Percentiles rank a stretch among this genome's conserved stretches.
These are phyloP conservation scores for Stomatorhinus walkeri DNA, from an alignment of 2,797 vertebrate genomes.

Conservation along the genomic window DNA sequence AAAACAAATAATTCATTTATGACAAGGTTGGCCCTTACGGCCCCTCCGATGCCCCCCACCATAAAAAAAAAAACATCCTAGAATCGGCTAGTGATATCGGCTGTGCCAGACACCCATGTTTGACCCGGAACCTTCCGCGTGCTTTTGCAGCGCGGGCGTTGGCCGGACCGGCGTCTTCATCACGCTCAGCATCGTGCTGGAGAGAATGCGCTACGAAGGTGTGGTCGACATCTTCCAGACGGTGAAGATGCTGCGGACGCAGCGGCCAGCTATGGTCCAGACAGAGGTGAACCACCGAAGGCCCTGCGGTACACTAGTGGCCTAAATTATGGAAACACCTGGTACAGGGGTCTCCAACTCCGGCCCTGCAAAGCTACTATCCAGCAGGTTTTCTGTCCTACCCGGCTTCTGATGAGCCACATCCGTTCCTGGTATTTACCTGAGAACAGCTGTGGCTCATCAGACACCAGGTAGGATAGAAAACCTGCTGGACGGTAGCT, in stretches of 20 bases:
- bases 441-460: too few species aligned
- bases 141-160: slow-evolving; percentile 73
- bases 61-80: background rate
- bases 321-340: background rate
- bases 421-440: too few species aligned
- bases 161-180: slow-evolving; percentile 95
- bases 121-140: background rate
- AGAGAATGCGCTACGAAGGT: slow-evolving; percentile 94
- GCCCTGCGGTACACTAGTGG: too few species aligned
- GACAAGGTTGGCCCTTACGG: background rate
- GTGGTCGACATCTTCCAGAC: slow-evolving; percentile 99
- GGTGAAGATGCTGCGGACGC: slow-evolving; percentile 96
- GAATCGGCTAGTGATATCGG: background rate
- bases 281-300: slow-evolving; percentile 70
- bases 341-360: too few species aligned
- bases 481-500: too few species aligned
- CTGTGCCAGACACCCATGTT: background rate
- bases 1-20: background rate
- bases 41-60: background rate
- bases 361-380: too few species aligned
- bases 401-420: too few species aligned
- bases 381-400: too few species aligned
- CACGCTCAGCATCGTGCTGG: slow-evolving; percentile 93
- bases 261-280: slow-evolving; percentile 96
- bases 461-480: too few species aligned